A percentile compares a stretch with the other conserved stretches of the same genome.
Conservation (phyloP, 2,797 vertebrate species). For the Sebastes taczanowskii region DNA sequence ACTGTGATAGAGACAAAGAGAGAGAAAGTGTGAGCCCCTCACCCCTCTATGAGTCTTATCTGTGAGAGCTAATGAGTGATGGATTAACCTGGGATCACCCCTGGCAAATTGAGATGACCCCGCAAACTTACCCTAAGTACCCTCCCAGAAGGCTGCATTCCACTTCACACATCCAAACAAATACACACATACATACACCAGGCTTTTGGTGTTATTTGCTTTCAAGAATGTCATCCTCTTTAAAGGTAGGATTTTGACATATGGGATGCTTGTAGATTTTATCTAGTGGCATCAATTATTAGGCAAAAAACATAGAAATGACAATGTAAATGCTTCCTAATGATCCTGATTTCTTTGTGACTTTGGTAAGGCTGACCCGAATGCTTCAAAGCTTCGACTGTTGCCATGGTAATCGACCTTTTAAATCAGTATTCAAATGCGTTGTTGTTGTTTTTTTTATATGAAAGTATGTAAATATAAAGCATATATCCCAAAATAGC, state of each 20-base stretch:
- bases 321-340: background rate
- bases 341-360: background rate
- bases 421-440: too few species aligned
- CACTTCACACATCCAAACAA: slow-evolving; percentile 47
- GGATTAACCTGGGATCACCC: slow-evolving; percentile 79
- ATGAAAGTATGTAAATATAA: too few species aligned
- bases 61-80: slow-evolving; percentile 77
- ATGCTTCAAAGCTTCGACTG: too few species aligned
- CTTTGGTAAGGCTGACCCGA: too few species aligned
- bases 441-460: too few species aligned
- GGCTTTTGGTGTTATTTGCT: background rate
- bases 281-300: background rate
- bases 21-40: slow-evolving; percentile 56
- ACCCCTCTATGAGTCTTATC: slow-evolving; percentile 66
- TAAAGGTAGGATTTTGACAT: background rate
- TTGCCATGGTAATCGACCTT: too few species aligned
- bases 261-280: background rate
- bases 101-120: slow-evolving; percentile 79
- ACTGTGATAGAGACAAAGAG: background rate
- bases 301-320: background rate
- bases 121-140: slow-evolving; percentile 59
- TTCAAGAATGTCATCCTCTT: background rate
- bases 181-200: background rate
- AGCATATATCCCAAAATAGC: too few species aligned
- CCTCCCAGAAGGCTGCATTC: slow-evolving; percentile 57